phyloP scores from a whole-genome alignment of 2,113 vertebrate species.

The Shinisaurus crocodilurus region DNA sequence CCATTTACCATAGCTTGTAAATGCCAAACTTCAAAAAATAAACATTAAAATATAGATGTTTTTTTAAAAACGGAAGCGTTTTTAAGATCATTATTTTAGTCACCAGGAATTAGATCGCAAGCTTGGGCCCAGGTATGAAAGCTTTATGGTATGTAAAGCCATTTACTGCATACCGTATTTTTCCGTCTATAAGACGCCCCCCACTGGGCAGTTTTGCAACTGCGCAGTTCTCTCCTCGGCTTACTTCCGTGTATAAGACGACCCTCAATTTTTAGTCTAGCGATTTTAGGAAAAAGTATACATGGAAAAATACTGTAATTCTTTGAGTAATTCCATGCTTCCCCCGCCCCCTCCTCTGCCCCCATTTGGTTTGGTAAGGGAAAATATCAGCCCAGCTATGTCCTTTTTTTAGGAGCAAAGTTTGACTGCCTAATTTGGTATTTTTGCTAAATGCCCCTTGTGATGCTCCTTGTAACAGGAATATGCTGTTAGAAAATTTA shows the following conservation, averaged over 20 bases:
- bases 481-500: slow-evolving; percentile 46
- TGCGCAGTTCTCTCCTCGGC: no score
- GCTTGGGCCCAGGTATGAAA: slow-evolving; percentile 31
- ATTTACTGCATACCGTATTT: fast-evolving
- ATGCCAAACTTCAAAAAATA: slow-evolving; percentile 6
- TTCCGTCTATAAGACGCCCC: no score
- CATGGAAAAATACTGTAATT: no score
- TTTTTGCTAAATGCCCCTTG: slow-evolving; percentile 41
- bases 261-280: no score
- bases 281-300: no score
- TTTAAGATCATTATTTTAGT: no score
- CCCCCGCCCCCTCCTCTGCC: not conserved
- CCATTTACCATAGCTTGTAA: not conserved
- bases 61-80: not conserved
- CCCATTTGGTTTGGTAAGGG: not conserved
- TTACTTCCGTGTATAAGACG: no score
- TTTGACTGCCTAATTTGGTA: not conserved
- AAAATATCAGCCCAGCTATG: not conserved
- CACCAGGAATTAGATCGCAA: not conserved
- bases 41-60: not conserved
- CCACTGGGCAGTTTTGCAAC: no score
- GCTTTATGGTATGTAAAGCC: not conserved
- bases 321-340: slow-evolving; percentile 25
- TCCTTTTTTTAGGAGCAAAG: slow-evolving; percentile 44
- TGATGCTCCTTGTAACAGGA: not conserved